Evolutionary conservation across 2,113 vertebrate species (phyloP), one percentile per base, ranked within the genome.

Genomic region (Calonectris borealis): DNA sequence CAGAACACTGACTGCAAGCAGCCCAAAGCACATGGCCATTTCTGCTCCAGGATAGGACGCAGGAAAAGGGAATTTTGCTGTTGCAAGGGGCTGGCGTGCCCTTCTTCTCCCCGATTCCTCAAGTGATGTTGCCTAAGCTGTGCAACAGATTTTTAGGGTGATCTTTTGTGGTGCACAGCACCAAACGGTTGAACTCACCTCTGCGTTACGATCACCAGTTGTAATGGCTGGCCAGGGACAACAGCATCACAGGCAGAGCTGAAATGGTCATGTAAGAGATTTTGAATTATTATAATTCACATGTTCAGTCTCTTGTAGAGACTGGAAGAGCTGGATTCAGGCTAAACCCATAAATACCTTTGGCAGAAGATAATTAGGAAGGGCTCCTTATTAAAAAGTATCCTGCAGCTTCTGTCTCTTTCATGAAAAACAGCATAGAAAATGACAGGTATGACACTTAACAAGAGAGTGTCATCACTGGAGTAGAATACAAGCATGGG

Each of bases 161-260:
- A 71, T 5, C 8, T 42, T 55, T 31, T 29, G 11, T 44, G 9
- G 16, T 22, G 16, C 36, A 29, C 0, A 0, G 27, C 34, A 65
- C 17, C 4, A 1, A 65, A 38, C 2, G 0, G 26, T 24, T 81
- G 36, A 90, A 86, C 26, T 71, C 1, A 1, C 40, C 26, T 87
- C 46, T 34, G 27, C 60, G 51, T 31, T 2, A 0, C 2, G 1
- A 19, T 44, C n/a, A 65, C 26, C 31, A 36, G 3, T 27, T 40
- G 10, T n/a, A 65, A 36, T 11, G 29, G 29, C 38, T 71, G 51
- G 11, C 32, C 1, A 0, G 22, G 26, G 7, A 55, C 4, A 66
- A 36, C 46, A 72, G 31, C 13, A 44, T 34, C 46, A 44, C n/a
- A 49, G 40, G 29, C 26, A 72, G 26, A 49, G 27, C 16, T 49